phyloP scores from a whole-genome alignment of 2,888 invertebrate species.

The Pristionchus maxplancki region DNA sequence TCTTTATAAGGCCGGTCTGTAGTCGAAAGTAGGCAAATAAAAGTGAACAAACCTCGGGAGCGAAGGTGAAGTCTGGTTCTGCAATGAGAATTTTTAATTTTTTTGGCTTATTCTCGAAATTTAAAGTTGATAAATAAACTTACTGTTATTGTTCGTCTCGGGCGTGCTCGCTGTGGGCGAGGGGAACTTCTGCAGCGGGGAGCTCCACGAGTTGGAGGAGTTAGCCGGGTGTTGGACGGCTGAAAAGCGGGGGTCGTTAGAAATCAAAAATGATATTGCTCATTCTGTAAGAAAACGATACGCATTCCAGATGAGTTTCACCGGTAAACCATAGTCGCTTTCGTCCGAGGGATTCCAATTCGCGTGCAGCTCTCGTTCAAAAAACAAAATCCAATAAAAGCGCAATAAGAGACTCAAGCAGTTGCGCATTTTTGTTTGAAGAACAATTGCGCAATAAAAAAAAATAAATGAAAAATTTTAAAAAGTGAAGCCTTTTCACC shows the following conservation, averaged over 20 bases:
- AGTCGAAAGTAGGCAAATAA: too few relatives aligned
- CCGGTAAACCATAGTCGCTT: neutral
- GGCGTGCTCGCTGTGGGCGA: neutral
- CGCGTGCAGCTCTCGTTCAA: neutral
- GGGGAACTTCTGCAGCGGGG: conserved; percentile 30
- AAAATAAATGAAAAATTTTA: too few relatives aligned
- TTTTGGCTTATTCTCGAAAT: neutral
- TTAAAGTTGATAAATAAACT: neutral
- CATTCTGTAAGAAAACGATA: neutral
- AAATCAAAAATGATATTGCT: neutral
- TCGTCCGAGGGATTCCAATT: neutral
- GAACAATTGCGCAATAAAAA: too few relatives aligned
- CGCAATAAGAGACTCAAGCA: too few relatives aligned
- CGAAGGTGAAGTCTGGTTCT: conserved; percentile 13
- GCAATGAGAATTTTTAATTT: neutral
- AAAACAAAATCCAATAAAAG: neutral
- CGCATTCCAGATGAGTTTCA: neutral
- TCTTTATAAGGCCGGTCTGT: too few relatives aligned
- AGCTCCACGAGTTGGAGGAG: conserved; percentile 49
- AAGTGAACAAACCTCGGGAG: conserved; percentile 6
- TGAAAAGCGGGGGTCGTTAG: neutral
- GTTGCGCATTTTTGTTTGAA: too few relatives aligned
- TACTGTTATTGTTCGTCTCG: conserved; percentile 29
- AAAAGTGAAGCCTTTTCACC: too few relatives aligned
- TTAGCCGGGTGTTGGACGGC: conserved; percentile 23